Evolutionary conservation across 1,140 invertebrate species (phyloP).

Genomic region (Ooceraea biroi): DNA sequence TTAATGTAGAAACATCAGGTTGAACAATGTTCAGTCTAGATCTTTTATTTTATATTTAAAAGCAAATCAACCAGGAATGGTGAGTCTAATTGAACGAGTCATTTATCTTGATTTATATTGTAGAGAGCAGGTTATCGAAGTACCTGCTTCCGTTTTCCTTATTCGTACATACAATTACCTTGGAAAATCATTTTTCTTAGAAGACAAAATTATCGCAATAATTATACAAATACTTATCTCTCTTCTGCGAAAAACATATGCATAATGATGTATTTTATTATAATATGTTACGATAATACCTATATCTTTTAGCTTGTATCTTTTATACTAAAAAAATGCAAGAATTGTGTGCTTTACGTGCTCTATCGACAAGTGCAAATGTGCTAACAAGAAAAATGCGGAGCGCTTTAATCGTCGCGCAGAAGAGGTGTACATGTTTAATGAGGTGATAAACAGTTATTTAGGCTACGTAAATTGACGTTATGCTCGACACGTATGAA

Average conservation of each 20-base stretch:
- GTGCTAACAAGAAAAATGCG: not conserved
- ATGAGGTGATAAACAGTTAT: conserved; percentile 79
- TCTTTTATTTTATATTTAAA: not conserved
- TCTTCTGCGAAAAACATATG: not conserved
- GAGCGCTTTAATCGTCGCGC: conserved; percentile 62
- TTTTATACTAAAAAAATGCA: not conserved
- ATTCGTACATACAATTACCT: conserved; percentile 9
- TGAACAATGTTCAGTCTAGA: not conserved
- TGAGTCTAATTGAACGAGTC: conserved; percentile 15
- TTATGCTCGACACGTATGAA: conserved; percentile 70
- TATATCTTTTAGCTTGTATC: not conserved
- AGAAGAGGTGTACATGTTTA: conserved; percentile 70
- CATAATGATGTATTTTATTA: not conserved
- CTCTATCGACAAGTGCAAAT: not conserved
- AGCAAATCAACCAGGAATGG: conserved; percentile 34
- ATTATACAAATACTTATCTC: not conserved
- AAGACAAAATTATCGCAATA: not conserved
- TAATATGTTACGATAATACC: not conserved
- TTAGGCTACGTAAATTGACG: conserved; percentile 78
- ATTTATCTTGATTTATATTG: conserved; percentile 38
- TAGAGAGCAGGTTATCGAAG: conserved; percentile 15
- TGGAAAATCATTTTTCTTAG: not conserved
- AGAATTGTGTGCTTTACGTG: not conserved
- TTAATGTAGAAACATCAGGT: not conserved
- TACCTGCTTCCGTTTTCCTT: conserved; percentile 39